phyloP scores from a whole-genome alignment of 1,140 invertebrate species.

The Anagrus nilaparvatae region DNA sequence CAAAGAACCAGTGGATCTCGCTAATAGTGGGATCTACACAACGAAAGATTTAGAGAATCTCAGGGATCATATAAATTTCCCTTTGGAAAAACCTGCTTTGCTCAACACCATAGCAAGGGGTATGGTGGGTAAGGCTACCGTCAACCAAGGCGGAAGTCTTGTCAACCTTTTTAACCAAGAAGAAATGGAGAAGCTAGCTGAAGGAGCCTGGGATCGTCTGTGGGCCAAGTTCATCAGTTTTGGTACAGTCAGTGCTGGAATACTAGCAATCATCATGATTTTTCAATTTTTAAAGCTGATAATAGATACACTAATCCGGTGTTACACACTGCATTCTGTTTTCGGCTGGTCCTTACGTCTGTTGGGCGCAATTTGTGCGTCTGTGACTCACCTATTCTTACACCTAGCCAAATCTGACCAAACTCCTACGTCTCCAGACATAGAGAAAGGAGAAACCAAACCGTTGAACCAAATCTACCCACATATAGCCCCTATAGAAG shows the following conservation, averaged over 20 bases:
- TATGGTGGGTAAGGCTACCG: not conserved
- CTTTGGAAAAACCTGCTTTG: conserved; percentile 7
- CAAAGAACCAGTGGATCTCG: conserved; percentile 3
- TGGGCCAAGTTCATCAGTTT: conserved; percentile 11
- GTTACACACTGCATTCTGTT: conserved; percentile 9
- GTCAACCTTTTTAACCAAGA: conserved; percentile 6
- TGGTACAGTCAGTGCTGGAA: conserved; percentile 5
- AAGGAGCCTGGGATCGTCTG: not conserved
- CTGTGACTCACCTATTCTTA: too few species aligned
- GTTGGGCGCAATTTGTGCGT: not conserved
- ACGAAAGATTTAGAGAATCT: conserved; percentile 10
- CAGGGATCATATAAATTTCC: conserved; percentile 14
- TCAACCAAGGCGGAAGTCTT: not conserved
- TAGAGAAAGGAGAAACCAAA: too few species aligned
- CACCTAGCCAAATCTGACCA: too few species aligned
- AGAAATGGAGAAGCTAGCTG: conserved; percentile 4
- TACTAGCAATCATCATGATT: conserved; percentile 7
- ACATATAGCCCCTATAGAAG: too few species aligned
- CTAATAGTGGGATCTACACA: conserved; percentile 8
- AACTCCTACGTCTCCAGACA: too few species aligned
- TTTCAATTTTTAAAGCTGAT: conserved; percentile 5
- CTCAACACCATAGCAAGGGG: conserved; percentile 7
- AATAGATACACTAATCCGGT: conserved; percentile 2
- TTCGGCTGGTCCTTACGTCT: conserved; percentile 10
- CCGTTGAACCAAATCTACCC: too few species aligned